A percentile compares a stretch with the other conserved stretches of the same genome.
phyloP scores from a whole-genome alignment of 2,797 vertebrate species.

The Numenius phaeopus region DNA sequence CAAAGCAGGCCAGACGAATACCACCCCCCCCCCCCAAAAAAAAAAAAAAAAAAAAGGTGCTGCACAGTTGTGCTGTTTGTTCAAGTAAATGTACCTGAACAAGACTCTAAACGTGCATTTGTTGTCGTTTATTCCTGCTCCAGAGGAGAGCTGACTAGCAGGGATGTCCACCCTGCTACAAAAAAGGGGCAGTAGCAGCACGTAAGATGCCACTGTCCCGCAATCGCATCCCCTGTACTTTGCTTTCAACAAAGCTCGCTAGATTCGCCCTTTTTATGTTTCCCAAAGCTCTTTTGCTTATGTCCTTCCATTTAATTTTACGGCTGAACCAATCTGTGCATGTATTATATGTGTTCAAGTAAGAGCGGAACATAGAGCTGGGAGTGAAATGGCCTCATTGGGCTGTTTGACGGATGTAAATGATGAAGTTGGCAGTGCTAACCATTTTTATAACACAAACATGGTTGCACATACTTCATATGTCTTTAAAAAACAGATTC shows the following conservation, averaged over 20 bases:
- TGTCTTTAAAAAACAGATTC: not conserved
- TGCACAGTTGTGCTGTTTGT: not conserved
- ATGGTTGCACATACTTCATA: not conserved
- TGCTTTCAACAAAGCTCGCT: not conserved
- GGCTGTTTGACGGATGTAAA: not conserved
- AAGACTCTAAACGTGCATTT: not conserved
- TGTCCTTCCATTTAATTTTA: not conserved
- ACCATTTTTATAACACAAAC: not conserved
- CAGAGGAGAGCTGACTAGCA: not conserved
- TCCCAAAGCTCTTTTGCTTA: not conserved
- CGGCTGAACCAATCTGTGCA: not conserved
- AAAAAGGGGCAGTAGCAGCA: not conserved
- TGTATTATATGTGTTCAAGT: not conserved
- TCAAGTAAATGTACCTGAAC: not conserved
- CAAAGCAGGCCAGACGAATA: not conserved
- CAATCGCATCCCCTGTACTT: not conserved
- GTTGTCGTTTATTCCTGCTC: not conserved
- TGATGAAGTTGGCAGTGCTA: not conserved
- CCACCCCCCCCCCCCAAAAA: too few relatives aligned
- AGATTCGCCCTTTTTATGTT: not conserved
- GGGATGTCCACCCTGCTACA: rapidly evolving
- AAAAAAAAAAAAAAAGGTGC: not conserved
- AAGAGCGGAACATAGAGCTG: not conserved
- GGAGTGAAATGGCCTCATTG: not conserved
- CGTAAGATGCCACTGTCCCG: rapidly evolving